These are phyloP conservation scores for Hydrozoanthus gracilis DNA, from an alignment of 92 coral and sea anemone genomes.

Conservation along the genomic window DNA sequence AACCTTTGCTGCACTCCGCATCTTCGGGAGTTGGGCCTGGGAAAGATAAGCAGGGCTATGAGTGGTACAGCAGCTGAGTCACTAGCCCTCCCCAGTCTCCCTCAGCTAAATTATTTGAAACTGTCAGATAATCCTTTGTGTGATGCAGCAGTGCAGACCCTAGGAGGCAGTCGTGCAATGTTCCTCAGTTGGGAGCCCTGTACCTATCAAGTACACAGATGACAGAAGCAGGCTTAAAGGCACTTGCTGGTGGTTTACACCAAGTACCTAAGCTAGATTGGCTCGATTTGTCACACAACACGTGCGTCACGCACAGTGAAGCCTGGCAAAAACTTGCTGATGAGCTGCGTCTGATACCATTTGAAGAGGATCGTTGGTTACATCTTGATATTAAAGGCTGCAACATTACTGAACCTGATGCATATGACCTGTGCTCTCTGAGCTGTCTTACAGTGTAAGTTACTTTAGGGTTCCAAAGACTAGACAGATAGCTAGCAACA, in stretches of 20 bases:
- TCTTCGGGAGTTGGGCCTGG: not conserved
- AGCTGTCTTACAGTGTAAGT: not conserved
- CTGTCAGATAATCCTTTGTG: constrained; percentile 10
- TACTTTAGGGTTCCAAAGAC: too few relatives aligned
- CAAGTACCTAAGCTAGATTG: not conserved
- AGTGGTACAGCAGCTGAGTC: not conserved
- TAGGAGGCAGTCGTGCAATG: not conserved
- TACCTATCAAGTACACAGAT: not conserved
- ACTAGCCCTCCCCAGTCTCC: not conserved
- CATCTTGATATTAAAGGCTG: not conserved
- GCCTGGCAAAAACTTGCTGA: not conserved
- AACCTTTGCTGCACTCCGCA: constrained; percentile 8
- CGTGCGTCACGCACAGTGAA: not conserved
- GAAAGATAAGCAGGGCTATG: not conserved
- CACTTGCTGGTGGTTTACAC: constrained; percentile 26
- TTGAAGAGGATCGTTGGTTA: not conserved
- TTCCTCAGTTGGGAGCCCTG: not conserved
- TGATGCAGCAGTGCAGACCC: constrained; percentile 18
- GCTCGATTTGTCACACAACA: constrained; percentile 3
- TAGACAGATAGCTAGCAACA: too few relatives aligned
- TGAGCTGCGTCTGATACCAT: not conserved
- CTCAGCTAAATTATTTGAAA: not conserved
- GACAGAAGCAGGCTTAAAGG: constrained; percentile 19
- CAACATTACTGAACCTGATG: not conserved
- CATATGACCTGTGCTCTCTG: not conserved